Conservation (phyloP, 2,888 invertebrate genomes). For the Acheta domesticus region DNA sequence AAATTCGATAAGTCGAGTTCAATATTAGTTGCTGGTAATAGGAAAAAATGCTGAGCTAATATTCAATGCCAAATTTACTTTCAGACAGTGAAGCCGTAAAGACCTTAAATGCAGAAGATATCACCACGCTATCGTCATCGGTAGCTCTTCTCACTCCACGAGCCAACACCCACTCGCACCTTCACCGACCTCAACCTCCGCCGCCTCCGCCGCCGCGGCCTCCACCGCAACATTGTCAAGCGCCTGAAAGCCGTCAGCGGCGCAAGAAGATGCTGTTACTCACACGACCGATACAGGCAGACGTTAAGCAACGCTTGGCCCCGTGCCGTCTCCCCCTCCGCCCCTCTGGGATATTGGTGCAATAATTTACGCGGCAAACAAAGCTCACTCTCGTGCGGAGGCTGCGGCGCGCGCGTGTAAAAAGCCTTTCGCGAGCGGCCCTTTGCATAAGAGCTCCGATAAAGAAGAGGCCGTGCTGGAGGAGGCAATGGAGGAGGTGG, state of each 20-base stretch:
- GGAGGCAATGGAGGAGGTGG: too few species aligned
- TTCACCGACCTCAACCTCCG: too few species aligned
- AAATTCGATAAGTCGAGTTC: too few species aligned
- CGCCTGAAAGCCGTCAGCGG: neutral
- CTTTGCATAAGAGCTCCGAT: neutral
- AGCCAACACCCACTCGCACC: too few species aligned
- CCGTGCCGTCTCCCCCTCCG: neutral
- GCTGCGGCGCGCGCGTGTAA: neutral
- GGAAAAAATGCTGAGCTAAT: too few species aligned
- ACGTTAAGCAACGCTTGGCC: neutral
- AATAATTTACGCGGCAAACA: constrained; percentile 3
- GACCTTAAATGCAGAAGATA: too few species aligned
- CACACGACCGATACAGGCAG: neutral
- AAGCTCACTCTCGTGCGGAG: neutral
- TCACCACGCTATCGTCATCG: too few species aligned
- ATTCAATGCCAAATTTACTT: too few species aligned
- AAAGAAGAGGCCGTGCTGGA: neutral
- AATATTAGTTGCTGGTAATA: too few species aligned
- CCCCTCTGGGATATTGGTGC: neutral
- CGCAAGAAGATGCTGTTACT: neutral
- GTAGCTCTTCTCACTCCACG: too few species aligned
- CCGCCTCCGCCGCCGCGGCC: neutral
- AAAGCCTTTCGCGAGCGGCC: neutral
- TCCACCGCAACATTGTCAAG: neutral
- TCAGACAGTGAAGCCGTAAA: too few species aligned